phyloP scores from a whole-genome alignment of 2,113 vertebrate genomes.

The Dryoscopus gambensis region DNA sequence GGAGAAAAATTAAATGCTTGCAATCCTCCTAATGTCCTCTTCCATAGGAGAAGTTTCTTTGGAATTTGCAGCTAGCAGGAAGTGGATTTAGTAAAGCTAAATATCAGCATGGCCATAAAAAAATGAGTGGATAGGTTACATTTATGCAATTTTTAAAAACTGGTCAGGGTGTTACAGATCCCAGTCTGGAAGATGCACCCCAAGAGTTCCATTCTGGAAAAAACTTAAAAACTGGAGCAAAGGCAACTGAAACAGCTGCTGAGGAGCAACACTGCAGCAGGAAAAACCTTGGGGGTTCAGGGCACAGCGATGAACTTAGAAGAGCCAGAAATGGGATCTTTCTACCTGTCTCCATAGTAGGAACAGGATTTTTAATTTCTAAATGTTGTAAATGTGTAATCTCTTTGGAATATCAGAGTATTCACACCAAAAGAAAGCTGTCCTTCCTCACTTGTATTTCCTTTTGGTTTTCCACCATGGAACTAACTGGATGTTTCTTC shows the following conservation, averaged over 20 bases:
- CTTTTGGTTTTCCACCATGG: background rate
- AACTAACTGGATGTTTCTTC: background rate
- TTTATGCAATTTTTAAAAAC: background rate
- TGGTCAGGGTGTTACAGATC: background rate
- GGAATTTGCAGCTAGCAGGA: background rate
- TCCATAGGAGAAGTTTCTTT: background rate
- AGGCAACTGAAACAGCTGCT: background rate
- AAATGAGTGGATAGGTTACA: background rate
- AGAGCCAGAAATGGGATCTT: background rate
- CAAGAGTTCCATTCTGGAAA: background rate
- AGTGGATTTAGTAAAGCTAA: background rate
- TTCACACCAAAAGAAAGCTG: background rate
- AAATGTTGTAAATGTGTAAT: background rate
- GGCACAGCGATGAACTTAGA: background rate
- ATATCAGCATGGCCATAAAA: background rate
- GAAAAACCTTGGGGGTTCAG: background rate
- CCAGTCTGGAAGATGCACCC: background rate
- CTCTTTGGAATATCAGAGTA: background rate
- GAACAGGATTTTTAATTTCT: background rate
- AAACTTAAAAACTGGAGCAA: background rate
- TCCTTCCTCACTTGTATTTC: background rate
- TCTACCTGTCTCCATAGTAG: background rate
- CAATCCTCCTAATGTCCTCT: background rate
- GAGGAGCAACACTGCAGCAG: background rate
- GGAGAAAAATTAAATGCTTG: background rate